A percentile compares a stretch with the other conserved stretches of the same genome.
These are phyloP conservation scores for Phyllotis vaccarum DNA, from an alignment of 2,797 vertebrate genomes.

Conservation along the genomic window DNA sequence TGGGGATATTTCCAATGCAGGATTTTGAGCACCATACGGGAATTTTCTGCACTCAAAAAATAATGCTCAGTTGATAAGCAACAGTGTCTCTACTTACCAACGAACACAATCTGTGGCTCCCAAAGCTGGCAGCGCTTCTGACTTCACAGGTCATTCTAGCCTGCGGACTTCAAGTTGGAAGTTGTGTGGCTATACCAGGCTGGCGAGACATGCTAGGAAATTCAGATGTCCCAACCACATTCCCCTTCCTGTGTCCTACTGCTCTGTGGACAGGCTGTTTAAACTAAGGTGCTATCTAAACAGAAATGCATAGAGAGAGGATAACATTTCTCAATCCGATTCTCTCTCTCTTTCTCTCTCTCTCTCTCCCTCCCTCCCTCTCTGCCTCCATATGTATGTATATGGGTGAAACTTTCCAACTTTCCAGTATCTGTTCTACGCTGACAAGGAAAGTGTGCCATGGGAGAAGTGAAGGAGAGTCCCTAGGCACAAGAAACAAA, in stretches of 20 bases:
- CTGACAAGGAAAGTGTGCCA: slow-evolving; percentile 48
- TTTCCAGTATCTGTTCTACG: slow-evolving; percentile 55
- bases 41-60: slow-evolving; percentile 58
- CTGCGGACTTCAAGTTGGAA: not conserved
- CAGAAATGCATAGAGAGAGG: slow-evolving; percentile 51
- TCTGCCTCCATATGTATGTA: no score
- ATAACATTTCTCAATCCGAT: not conserved
- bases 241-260: not conserved
- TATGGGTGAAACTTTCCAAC: no score
- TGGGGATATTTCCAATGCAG: slow-evolving; percentile 63
- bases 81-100: slow-evolving; percentile 35
- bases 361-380: no score
- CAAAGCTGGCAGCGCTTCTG: not conserved
- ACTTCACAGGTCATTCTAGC: not conserved
- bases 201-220: not conserved
- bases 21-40: slow-evolving; percentile 10
- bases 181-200: not conserved
- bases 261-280: slow-evolving; percentile 57
- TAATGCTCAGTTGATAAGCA: slow-evolving; percentile 55
- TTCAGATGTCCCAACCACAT: accelerated
- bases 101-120: slow-evolving; percentile 62
- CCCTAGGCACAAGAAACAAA: slow-evolving; percentile 19
- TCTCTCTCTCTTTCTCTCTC: no score
- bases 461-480: slow-evolving; percentile 24
- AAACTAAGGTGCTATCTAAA: slow-evolving; percentile 56